Evolutionary conservation across 2,888 invertebrate genomes (phyloP).

Genomic region (Tenthredo distinguenda): DNA sequence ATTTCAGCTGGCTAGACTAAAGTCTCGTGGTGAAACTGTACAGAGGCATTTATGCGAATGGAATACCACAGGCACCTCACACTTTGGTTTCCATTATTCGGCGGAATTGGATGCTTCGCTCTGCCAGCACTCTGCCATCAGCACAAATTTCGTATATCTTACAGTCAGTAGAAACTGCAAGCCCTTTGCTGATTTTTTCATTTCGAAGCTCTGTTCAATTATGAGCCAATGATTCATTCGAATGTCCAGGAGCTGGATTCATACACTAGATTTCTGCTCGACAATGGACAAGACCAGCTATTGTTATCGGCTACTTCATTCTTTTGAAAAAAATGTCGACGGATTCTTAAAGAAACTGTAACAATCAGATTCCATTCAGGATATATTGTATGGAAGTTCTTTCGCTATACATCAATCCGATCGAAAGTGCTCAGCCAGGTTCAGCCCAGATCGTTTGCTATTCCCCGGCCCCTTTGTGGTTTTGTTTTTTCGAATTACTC

Average conservation of each 20-base stretch:
- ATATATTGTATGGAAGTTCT: background rate
- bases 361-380: background rate
- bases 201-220: background rate
- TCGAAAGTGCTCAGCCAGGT: background rate
- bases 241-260: background rate
- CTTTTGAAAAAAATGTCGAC: background rate
- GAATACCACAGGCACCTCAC: background rate
- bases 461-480: background rate
- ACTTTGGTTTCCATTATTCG: background rate
- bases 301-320: background rate
- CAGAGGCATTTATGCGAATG: background rate
- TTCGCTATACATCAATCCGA: background rate
- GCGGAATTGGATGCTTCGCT: background rate
- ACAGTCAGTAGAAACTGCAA: background rate
- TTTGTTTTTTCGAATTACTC: background rate
- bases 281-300: background rate
- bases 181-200: background rate
- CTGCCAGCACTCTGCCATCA: background rate
- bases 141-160: background rate
- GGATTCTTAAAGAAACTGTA: background rate
- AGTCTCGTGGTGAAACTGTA: background rate
- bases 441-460: background rate
- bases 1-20: slow-evolving; percentile 15
- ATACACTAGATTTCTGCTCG: background rate
- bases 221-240: background rate